Conservation (phyloP, 2,113 vertebrate species). For the Silurus meridionalis region DNA sequence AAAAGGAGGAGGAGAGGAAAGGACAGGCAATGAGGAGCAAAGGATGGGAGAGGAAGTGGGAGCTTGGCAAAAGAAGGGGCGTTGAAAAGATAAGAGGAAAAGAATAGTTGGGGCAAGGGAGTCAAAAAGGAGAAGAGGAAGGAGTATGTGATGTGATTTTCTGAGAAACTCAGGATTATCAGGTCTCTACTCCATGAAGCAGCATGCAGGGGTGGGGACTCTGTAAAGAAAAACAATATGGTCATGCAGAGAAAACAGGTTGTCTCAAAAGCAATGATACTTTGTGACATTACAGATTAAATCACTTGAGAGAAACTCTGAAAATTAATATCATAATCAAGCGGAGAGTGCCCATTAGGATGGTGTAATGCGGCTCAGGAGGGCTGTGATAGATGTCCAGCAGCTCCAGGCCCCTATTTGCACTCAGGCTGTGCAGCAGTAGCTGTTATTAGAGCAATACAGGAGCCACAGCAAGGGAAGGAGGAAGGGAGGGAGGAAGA, state of each 20-base stretch:
- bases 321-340: conserved; percentile 99
- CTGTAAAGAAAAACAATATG: conserved; percentile 49
- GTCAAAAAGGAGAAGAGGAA: neutral
- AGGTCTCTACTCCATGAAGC: conserved; percentile 18
- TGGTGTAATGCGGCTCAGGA: conserved; percentile 94
- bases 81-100: neutral
- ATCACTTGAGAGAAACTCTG: conserved; percentile 88
- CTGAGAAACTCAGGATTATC: conserved; percentile 27
- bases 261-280: conserved; percentile 85
- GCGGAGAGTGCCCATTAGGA: conserved; percentile 91
- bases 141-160: neutral
- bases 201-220: neutral
- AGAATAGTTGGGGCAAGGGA: neutral
- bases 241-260: conserved; percentile 86
- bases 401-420: conserved; percentile 92
- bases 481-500: conserved; percentile 80
- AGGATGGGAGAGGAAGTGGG: neutral
- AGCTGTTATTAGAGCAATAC: conserved; percentile 94
- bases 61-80: neutral
- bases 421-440: conserved; percentile 90
- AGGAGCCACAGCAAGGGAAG: conserved; percentile 85
- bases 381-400: conserved; percentile 93
- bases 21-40: neutral
- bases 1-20: neutral
- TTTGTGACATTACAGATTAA: conserved; percentile 95